Evolutionary conservation across 1,140 invertebrate species (phyloP).

Genomic region (Drosophila persimilis): DNA sequence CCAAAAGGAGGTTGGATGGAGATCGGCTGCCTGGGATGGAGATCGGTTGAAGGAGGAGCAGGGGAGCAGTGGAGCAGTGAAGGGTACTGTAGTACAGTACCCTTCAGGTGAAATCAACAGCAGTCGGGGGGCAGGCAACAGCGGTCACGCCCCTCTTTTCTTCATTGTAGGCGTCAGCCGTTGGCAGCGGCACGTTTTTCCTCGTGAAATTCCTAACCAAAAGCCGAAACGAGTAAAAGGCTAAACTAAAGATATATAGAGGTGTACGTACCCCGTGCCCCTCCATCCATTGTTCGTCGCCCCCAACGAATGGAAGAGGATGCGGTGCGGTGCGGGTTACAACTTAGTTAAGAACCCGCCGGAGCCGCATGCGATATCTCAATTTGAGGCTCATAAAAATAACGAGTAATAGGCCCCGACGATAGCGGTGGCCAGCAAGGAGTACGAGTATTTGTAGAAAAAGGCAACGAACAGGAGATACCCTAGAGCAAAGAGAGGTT

Average conservation of each 20-base stretch:
- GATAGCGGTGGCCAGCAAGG: slow-evolving; percentile 4
- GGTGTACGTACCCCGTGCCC: neutral
- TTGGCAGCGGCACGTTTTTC: slow-evolving; percentile 73
- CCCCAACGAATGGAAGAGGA: neutral
- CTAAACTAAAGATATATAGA: slow-evolving; percentile 37
- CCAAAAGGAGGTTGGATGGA: neutral
- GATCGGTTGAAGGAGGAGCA: neutral
- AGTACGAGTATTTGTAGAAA: neutral
- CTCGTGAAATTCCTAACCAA: slow-evolving; percentile 63
- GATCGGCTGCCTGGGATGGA: neutral
- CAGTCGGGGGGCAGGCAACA: slow-evolving; percentile 44
- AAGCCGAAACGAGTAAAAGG: slow-evolving; percentile 27
- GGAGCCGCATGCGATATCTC: slow-evolving; percentile 68
- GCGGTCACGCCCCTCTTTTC: slow-evolving; percentile 54
- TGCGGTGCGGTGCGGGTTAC: slow-evolving; percentile 34
- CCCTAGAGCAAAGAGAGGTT: neutral
- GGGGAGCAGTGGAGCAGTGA: neutral
- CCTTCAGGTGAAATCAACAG: slow-evolving; percentile 74
- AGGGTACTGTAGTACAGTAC: slow-evolving; percentile 1
- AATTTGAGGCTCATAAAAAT: slow-evolving; percentile 70
- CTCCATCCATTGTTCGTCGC: slow-evolving; percentile 28
- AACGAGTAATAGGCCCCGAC: slow-evolving; percentile 38
- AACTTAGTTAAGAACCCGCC: slow-evolving; percentile 55
- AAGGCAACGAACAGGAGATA: neutral
- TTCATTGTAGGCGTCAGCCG: slow-evolving; percentile 57